Conservation (phyloP, 2,888 invertebrate genomes). For the Erebia aethiops region DNA sequence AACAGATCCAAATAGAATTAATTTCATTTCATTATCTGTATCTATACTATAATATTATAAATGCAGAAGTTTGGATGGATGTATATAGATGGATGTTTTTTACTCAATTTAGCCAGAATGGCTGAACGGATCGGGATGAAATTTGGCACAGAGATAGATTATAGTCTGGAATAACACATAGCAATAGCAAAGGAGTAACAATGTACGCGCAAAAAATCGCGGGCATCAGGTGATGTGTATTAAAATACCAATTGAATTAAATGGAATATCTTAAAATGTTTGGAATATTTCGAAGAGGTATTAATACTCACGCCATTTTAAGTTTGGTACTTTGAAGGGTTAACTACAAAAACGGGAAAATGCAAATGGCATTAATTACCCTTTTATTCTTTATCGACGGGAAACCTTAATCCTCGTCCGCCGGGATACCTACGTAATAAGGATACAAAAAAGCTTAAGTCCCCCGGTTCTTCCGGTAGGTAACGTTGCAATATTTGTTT, state of each 20-base stretch:
- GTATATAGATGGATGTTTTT: too few species aligned
- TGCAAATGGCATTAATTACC: constrained; percentile 7
- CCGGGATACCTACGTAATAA: constrained; percentile 30
- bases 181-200: too few species aligned
- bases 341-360: not conserved
- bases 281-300: not conserved
- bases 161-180: too few species aligned
- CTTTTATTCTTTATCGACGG: constrained; percentile 34
- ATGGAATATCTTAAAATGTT: not conserved
- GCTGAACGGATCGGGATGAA: too few species aligned
- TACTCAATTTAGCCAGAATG: too few species aligned
- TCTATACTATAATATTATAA: too few species aligned
- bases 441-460: constrained; percentile 32
- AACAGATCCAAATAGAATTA: not conserved
- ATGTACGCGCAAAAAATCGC: too few species aligned
- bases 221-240: not conserved
- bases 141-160: too few species aligned
- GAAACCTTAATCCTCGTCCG: constrained; percentile 30
- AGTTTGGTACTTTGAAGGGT: not conserved
- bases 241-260: not conserved
- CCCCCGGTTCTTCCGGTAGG: constrained; percentile 26
- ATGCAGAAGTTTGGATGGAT: too few species aligned
- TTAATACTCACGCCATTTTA: not conserved
- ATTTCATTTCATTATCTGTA: too few species aligned
- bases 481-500: constrained; percentile 11